Evolutionary conservation across 2,888 invertebrate genomes (phyloP).

Genomic region (Xanthia icteritia): DNA sequence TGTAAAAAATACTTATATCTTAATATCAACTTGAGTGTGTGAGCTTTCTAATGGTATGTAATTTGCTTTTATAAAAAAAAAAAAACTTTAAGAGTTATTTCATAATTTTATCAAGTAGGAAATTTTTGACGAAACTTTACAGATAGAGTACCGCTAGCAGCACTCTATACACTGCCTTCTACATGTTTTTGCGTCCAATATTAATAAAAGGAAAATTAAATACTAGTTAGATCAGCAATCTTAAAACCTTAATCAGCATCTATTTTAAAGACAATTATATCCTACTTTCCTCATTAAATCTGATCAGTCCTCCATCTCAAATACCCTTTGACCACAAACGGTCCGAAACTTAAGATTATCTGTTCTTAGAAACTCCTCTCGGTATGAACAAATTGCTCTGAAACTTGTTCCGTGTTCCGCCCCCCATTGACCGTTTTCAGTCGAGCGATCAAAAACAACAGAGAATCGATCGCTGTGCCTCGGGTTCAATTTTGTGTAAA

Average conservation of each 20-base stretch:
- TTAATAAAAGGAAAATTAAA: neutral
- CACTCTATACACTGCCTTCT: too few species aligned
- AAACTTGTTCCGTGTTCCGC: slow-evolving; percentile 13
- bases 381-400: slow-evolving; percentile 23
- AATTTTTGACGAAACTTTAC: too few species aligned
- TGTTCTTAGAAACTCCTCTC: slow-evolving; percentile 28
- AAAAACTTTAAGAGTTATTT: too few species aligned
- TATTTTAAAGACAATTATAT: slow-evolving; percentile 5
- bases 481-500: slow-evolving; percentile 47
- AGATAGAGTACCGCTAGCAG: too few species aligned
- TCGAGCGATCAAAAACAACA: slow-evolving; percentile 59
- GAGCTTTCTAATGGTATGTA: too few species aligned
- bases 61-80: too few species aligned
- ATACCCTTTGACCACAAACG: slow-evolving; percentile 28
- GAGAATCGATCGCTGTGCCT: slow-evolving; percentile 41
- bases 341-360: slow-evolving; percentile 20
- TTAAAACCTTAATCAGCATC: neutral
- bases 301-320: neutral
- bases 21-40: too few species aligned
- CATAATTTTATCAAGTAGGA: too few species aligned
- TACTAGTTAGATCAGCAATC: neutral
- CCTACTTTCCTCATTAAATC: slow-evolving; percentile 16
- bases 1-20: too few species aligned
- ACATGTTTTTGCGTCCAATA: neutral
- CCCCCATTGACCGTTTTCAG: slow-evolving; percentile 30